phyloP scores from a whole-genome alignment of 1,140 invertebrate species.

The Dinoponera quadriceps region DNA sequence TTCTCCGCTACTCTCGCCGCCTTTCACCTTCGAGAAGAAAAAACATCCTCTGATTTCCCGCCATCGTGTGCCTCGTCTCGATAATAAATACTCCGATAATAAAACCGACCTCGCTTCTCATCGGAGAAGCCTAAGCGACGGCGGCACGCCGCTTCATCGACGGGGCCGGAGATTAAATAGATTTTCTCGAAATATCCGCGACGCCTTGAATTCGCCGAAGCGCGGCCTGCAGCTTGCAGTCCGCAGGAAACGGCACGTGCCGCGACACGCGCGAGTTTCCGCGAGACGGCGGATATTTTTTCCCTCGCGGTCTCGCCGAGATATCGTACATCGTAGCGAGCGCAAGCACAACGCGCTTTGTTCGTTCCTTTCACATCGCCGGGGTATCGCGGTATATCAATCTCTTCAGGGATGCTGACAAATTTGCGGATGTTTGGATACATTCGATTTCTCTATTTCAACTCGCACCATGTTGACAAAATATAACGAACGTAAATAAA shows the following conservation, averaged over 20 bases:
- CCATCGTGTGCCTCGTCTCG: constrained; percentile 44
- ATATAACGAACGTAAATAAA: no score
- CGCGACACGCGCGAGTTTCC: constrained; percentile 8
- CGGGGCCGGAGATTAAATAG: constrained; percentile 67
- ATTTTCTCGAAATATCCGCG: constrained; percentile 65
- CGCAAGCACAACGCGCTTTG: no score
- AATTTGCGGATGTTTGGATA: no score
- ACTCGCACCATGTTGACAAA: no score
- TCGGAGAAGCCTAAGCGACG: constrained; percentile 54
- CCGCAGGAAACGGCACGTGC: constrained; percentile 42
- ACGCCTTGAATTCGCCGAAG: constrained; percentile 63
- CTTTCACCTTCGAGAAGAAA: constrained; percentile 44
- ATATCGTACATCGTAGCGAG: no score
- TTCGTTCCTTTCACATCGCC: no score
- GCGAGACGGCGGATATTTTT: constrained; percentile 31
- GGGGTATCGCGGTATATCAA: no score
- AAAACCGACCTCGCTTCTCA: constrained; percentile 61
- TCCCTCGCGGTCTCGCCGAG: not conserved
- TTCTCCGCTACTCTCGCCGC: not conserved
- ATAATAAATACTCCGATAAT: constrained; percentile 72
- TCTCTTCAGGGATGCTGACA: no score
- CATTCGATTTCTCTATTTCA: no score
- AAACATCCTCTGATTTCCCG: constrained; percentile 37
- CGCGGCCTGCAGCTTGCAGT: constrained; percentile 43
- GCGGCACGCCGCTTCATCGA: constrained; percentile 59